Percentiles rank a stretch among this genome's conserved stretches.
phyloP scores from a whole-genome alignment of 2,113 vertebrate species.

The Hyperopisus bebe region DNA sequence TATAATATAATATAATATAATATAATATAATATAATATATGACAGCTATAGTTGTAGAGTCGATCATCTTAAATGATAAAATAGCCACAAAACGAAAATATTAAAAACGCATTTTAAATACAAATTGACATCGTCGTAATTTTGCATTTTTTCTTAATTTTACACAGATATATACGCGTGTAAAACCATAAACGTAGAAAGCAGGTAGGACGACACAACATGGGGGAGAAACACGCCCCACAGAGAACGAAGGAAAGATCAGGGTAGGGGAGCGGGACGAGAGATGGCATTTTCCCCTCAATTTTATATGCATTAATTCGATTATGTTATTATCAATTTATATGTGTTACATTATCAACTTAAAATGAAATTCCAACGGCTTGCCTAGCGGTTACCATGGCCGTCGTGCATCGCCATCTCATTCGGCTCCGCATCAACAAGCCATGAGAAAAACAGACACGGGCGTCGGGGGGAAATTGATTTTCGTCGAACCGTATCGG shows the following conservation, averaged over 20 bases:
- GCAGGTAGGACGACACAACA: not conserved
- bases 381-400: not conserved
- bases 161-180: not conserved
- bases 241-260: not conserved
- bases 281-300: not conserved
- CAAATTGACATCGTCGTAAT: not conserved
- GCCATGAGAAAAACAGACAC: not conserved
- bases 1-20: not conserved
- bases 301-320: not conserved
- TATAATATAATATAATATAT: not conserved
- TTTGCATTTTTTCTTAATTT: not conserved
- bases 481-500: not conserved
- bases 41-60: not conserved
- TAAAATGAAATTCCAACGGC: not conserved
- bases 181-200: not conserved
- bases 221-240: slow-evolving; percentile 17
- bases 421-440: not conserved
- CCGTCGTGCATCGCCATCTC: slow-evolving; percentile 12
- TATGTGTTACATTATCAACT: not conserved
- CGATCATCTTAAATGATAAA: not conserved
- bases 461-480: not conserved
- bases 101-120: not conserved
- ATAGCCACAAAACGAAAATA: not conserved
- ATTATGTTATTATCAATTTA: not conserved
- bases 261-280: not conserved